phyloP scores from a whole-genome alignment of 2,113 vertebrate species.

The Poeciliopsis retropinna region DNA sequence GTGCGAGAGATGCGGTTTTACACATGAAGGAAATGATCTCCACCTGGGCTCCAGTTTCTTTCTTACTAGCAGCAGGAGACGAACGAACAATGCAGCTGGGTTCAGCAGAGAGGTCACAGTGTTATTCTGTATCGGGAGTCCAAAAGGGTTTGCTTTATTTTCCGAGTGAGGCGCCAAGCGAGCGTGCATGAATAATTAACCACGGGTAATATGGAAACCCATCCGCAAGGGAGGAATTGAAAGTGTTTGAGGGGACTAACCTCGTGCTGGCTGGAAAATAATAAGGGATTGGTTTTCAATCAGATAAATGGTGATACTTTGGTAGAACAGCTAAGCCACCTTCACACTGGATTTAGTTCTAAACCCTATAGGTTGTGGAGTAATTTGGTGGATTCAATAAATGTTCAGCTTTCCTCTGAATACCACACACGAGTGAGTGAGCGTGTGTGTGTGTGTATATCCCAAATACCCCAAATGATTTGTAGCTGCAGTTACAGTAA shows the following conservation, averaged over 20 bases:
- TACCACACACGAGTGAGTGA: neutral
- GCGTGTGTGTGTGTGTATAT: no score
- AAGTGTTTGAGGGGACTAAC: slow-evolving; percentile 34
- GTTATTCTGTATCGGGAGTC: slow-evolving; percentile 59
- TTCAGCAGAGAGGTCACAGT: slow-evolving; percentile 61
- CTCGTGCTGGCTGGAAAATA: slow-evolving; percentile 39
- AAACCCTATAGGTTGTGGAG: neutral
- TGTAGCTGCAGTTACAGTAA: neutral
- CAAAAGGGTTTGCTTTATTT: slow-evolving; percentile 74
- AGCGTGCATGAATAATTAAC: slow-evolving; percentile 76
- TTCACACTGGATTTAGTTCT: slow-evolving; percentile 5
- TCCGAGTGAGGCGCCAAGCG: slow-evolving; percentile 58
- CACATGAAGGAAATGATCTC: slow-evolving; percentile 69
- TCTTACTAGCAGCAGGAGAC: slow-evolving; percentile 55
- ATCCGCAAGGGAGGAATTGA: slow-evolving; percentile 60
- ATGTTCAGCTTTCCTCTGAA: neutral
- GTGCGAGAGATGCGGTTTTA: slow-evolving; percentile 56
- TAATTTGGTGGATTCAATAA: slow-evolving; percentile 17
- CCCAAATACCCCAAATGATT: no score
- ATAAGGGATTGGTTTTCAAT: slow-evolving; percentile 63
- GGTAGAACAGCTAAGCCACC: slow-evolving; percentile 12
- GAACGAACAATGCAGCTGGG: slow-evolving; percentile 60
- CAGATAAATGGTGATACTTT: slow-evolving; percentile 41
- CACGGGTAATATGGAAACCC: slow-evolving; percentile 75
- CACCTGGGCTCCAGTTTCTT: slow-evolving; percentile 61